phyloP scores from a whole-genome alignment of 2,113 vertebrate species.

The Pseudopipra pipra region DNA sequence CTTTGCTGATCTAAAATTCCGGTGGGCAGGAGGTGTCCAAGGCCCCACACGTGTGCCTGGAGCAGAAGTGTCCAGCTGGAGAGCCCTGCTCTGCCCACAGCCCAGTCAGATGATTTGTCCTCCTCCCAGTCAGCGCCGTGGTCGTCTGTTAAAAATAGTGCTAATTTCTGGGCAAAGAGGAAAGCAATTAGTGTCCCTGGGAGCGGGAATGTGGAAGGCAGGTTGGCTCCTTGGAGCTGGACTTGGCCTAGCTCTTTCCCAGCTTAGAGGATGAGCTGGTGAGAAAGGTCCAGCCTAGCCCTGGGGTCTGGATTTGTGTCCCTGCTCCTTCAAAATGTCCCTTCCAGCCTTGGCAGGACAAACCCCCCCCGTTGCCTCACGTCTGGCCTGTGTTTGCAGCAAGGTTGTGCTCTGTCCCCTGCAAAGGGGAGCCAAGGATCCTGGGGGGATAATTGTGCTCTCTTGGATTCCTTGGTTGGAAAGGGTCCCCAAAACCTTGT shows the following conservation, averaged over 20 bases:
- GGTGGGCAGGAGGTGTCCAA: background rate
- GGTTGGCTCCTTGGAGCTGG: background rate
- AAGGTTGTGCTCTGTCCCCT: background rate
- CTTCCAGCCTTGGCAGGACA: background rate
- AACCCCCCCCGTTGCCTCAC: rapidly evolving
- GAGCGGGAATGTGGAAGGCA: background rate
- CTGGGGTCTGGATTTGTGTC: background rate
- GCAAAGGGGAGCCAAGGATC: background rate
- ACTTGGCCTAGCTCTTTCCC: background rate
- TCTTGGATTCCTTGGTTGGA: background rate
- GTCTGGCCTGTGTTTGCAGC: background rate
- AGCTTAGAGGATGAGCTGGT: background rate
- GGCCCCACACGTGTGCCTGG: background rate
- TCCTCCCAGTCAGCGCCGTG: background rate
- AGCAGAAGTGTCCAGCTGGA: slow-evolving; percentile 22
- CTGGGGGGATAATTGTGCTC: rapidly evolving
- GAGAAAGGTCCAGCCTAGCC: slow-evolving; percentile 1
- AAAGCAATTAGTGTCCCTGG: slow-evolving; percentile 56
- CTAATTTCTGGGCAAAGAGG: background rate
- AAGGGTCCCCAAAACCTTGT: background rate
- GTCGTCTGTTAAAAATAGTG: slow-evolving; percentile 40
- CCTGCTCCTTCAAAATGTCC: background rate
- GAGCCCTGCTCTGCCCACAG: background rate
- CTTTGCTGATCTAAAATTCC: background rate
- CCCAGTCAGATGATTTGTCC: background rate